Percentiles rank a stretch among this genome's conserved stretches.
These are phyloP conservation scores for Nebria salina DNA, from an alignment of 2,888 invertebrate genomes.

Conservation along the genomic window DNA sequence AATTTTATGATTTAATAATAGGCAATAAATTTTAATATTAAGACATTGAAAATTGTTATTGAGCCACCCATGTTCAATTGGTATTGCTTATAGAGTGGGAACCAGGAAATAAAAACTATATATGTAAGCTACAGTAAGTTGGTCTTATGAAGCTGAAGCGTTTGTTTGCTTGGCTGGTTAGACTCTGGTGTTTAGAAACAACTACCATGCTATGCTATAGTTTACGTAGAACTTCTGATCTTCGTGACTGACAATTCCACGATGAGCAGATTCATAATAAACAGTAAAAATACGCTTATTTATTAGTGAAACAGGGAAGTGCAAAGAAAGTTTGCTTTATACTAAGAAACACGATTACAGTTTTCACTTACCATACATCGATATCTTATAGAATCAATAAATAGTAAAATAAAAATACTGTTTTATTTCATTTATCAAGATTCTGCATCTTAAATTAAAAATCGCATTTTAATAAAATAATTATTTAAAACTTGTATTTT, in stretches of 20 bases:
- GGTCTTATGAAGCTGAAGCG: not conserved
- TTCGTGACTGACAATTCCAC: slow-evolving; percentile 21
- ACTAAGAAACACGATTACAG: not conserved
- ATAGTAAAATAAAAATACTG: too few species aligned
- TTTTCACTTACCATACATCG: not conserved
- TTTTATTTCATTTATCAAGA: too few species aligned
- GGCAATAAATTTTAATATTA: not conserved
- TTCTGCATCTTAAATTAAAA: too few species aligned
- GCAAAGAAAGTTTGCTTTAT: not conserved
- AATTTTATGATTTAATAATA: not conserved
- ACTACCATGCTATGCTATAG: slow-evolving; percentile 9
- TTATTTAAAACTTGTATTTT: too few species aligned
- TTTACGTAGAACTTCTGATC: not conserved
- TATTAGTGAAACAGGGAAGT: not conserved
- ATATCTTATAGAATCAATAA: too few species aligned
- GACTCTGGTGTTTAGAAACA: slow-evolving; percentile 2
- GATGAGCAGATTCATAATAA: slow-evolving; percentile 4
- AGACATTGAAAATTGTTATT: too few species aligned
- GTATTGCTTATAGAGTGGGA: slow-evolving; percentile 5
- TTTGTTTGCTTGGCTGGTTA: not conserved
- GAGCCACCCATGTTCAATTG: slow-evolving; percentile 3
- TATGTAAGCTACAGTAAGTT: not conserved
- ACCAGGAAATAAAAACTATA: slow-evolving; percentile 14
- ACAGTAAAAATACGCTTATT: not conserved
- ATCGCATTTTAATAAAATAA: too few species aligned